Evolutionary conservation across 2,797 vertebrate species (phyloP), one percentile per base, ranked within the genome.

Genomic region (Nannoperca obscura): DNA sequence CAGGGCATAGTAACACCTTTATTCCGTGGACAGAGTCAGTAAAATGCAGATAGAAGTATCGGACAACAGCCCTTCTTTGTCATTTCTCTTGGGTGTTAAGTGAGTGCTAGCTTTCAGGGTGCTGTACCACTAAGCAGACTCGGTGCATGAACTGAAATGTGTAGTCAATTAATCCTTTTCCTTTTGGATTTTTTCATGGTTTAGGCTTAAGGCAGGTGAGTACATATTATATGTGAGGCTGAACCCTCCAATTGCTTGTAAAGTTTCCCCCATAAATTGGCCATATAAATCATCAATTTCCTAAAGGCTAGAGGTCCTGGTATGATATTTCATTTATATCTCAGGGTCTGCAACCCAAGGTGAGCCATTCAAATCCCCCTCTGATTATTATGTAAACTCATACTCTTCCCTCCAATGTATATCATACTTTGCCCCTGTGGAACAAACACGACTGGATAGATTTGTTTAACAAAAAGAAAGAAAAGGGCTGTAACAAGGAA

Each of bases 391-490:
- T 87, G 80, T 90, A 90, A 91, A 93, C 86, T 2, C 24, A 27
- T 27, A 86, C 71, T 81, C 76, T 76, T 64, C 83, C 71, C 68
- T 85, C 76, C 73, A 53, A 53, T 76, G 72, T 84, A 78, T 77
- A 78, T 89, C 82, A 78, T 72, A 65, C 81, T 80, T 88, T 90
- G 86, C 90, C 88, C 86, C 54, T 81, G 78, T 85, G 84, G 86
- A 86, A 84, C 82, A 91, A 91, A 83, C 65, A 80, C 49, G 61
- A 74, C 65, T 88, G 78, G 74, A 81, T 84, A 74, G 85, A 83
- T 91, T 90, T 85, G 81, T 92, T 93, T 88, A 89, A 84, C 87
- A 82, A 88, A 87, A 71, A 88, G 76, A 87, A 71, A 88, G 76
- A 88, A 90, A 86, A 78, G 85, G 30, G 76, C 71, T 89, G 46